Evolutionary conservation across 2,888 invertebrate species (phyloP).

Genomic region (Chrysopilus asiliformis): DNA sequence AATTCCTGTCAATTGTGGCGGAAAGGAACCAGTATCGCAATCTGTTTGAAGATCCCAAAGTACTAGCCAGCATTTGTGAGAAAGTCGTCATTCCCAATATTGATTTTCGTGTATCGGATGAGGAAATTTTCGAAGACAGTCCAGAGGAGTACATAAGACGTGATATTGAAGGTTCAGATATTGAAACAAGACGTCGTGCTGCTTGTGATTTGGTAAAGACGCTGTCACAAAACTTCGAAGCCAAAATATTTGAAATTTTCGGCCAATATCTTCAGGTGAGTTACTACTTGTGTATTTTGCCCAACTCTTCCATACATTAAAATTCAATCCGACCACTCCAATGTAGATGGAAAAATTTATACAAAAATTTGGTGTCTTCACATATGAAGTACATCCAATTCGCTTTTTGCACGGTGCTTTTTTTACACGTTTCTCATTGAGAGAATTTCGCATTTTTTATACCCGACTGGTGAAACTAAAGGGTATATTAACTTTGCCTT

Average conservation of each 20-base stretch:
- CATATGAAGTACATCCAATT: no score
- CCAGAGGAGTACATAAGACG: slow-evolving; percentile 93
- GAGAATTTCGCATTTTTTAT: no score
- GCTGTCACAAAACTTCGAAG: slow-evolving; percentile 75
- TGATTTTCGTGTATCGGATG: slow-evolving; percentile 88
- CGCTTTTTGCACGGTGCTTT: no score
- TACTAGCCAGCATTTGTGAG: slow-evolving; percentile 84
- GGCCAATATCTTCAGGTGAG: slow-evolving; percentile 66
- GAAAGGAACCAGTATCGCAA: slow-evolving; percentile 77
- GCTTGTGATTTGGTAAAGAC: slow-evolving; percentile 95
- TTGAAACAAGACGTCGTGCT: slow-evolving; percentile 88
- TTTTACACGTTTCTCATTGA: no score
- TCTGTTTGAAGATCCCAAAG: slow-evolving; percentile 77
- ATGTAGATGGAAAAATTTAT: no score
- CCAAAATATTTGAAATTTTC: slow-evolving; percentile 75
- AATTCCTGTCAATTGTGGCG: slow-evolving; percentile 89
- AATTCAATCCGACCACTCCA: no score
- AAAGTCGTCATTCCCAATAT: slow-evolving; percentile 98
- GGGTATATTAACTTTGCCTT: no score
- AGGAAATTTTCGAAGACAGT: slow-evolving; percentile 95
- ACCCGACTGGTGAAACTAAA: no score
- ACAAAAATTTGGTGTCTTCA: no score
- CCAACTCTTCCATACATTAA: no score
- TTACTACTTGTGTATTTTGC: not conserved
- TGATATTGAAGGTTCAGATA: slow-evolving; percentile 97